These are phyloP conservation scores for Lepidonotus clava DNA, from an alignment of 2,888 invertebrate genomes.

Conservation along the genomic window DNA sequence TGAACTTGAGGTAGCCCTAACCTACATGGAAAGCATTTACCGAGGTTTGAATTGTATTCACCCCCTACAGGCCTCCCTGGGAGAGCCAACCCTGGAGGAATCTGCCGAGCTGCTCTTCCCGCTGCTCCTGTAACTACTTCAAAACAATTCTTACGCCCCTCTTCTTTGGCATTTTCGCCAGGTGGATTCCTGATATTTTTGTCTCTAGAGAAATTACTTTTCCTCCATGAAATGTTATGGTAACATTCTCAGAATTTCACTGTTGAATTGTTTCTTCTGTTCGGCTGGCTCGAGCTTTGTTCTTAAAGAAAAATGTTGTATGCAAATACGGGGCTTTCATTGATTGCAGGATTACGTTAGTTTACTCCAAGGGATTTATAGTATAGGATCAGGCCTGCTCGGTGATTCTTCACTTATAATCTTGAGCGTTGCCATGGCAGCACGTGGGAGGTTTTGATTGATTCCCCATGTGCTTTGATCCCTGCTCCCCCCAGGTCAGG, in stretches of 20 bases:
- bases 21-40: no score
- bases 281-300: background rate
- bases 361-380: background rate
- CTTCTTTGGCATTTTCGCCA: background rate
- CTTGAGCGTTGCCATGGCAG: background rate
- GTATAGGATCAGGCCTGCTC: background rate
- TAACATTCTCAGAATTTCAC: background rate
- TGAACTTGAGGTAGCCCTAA: no score
- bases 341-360: background rate
- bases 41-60: background rate
- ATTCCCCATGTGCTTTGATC: no score
- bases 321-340: background rate
- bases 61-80: background rate
- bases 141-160: background rate
- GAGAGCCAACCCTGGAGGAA: background rate
- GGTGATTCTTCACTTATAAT: background rate
- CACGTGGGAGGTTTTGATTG: constrained; percentile 13
- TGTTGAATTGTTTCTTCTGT: background rate
- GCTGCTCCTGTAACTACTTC: background rate
- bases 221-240: background rate
- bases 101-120: background rate
- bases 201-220: background rate
- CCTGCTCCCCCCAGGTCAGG: no score
- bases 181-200: background rate
- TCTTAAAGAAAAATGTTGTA: background rate